phyloP scores from a whole-genome alignment of 2,797 vertebrate genomes.

The Darevskia nairensis region DNA sequence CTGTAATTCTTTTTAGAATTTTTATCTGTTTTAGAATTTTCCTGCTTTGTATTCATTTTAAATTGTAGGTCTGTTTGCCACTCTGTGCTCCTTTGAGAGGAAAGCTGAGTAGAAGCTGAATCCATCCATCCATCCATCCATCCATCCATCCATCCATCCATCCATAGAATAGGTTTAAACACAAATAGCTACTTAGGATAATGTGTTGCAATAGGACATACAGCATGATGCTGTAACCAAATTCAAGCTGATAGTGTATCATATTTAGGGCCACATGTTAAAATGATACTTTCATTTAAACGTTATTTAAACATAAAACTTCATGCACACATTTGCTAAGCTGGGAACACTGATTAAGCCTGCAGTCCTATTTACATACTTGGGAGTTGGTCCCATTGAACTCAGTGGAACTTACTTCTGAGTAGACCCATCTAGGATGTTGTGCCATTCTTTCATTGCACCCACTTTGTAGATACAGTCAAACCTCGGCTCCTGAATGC shows the following conservation, averaged over 20 bases:
- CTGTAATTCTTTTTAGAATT: too few species aligned
- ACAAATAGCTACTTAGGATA: neutral
- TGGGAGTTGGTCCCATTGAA: neutral
- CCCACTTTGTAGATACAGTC: neutral
- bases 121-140: too few species aligned
- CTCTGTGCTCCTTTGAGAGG: too few species aligned
- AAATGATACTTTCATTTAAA: neutral
- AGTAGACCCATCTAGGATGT: neutral
- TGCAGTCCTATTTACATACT: neutral
- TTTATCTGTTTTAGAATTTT: too few species aligned
- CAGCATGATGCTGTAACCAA: neutral
- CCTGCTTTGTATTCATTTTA: too few species aligned
- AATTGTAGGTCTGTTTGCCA: too few species aligned
- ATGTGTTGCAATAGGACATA: neutral
- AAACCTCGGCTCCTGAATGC: too few species aligned
- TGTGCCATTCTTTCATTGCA: conserved; percentile 22
- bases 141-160: too few species aligned
- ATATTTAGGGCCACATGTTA: neutral
- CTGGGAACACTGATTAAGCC: neutral
- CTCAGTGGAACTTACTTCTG: neutral
- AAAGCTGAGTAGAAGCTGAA: too few species aligned
- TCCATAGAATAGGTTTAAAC: neutral
- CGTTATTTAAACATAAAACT: too few species aligned
- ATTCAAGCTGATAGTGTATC: neutral
- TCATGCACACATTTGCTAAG: too few species aligned